Evolutionary conservation across 1,140 invertebrate genomes (phyloP).

Genomic region (Anastrepha obliqua): DNA sequence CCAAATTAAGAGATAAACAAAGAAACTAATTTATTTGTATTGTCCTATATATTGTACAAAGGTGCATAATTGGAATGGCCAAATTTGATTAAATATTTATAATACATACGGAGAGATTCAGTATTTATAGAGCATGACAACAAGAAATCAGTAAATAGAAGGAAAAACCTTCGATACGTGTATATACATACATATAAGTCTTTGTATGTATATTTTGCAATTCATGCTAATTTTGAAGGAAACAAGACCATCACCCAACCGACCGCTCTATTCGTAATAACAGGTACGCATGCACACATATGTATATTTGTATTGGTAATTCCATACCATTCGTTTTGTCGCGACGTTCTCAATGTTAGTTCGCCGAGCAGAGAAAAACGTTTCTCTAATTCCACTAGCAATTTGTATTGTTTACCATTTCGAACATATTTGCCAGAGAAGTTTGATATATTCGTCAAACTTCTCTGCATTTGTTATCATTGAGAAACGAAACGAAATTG

Average conservation of each 20-base stretch:
- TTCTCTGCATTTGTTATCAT: background rate
- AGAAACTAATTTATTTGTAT: background rate
- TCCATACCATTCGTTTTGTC: background rate
- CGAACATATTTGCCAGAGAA: background rate
- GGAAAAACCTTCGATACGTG: background rate
- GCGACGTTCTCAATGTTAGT: background rate
- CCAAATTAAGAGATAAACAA: background rate
- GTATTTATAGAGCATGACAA: background rate
- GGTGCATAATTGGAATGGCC: too few relatives aligned
- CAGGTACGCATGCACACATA: background rate
- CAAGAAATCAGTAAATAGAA: background rate
- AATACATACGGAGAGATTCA: background rate
- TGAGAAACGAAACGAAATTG: constrained; percentile 20
- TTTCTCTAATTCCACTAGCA: background rate
- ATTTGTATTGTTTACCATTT: constrained; percentile 10
- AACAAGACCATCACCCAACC: background rate
- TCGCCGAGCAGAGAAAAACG: background rate
- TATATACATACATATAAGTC: background rate
- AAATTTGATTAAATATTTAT: too few relatives aligned
- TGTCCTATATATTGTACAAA: background rate
- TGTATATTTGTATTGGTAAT: background rate
- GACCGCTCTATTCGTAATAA: background rate
- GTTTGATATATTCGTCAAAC: too few relatives aligned
- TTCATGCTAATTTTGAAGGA: background rate
- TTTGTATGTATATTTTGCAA: background rate